Evolutionary conservation across 2,113 vertebrate genomes (phyloP).

Genomic region (Nymphicus hollandicus): DNA sequence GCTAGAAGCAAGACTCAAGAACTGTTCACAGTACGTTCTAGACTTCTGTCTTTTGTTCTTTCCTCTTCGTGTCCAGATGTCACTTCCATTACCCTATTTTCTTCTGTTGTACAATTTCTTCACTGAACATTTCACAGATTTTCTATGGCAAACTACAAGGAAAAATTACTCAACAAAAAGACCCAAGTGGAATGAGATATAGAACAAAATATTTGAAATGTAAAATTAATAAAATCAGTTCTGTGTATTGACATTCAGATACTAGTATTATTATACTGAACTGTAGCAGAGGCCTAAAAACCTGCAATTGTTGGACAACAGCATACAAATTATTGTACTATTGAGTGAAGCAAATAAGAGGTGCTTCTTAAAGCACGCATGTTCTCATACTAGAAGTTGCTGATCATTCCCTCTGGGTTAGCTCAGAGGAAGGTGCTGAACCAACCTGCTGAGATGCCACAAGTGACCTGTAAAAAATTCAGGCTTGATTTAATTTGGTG

Average conservation of each 20-base stretch:
- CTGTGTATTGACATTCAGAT: neutral
- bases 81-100: neutral
- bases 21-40: neutral
- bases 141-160: neutral
- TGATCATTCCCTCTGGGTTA: neutral
- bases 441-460: neutral
- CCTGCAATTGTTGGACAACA: neutral
- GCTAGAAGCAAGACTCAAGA: neutral
- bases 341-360: neutral
- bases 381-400: neutral
- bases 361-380: neutral
- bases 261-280: neutral
- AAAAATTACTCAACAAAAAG: neutral
- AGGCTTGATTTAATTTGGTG: neutral
- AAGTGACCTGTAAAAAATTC: neutral
- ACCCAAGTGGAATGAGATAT: rapidly evolving
- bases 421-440: neutral
- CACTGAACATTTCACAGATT: neutral
- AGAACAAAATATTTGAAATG: neutral
- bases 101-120: neutral
- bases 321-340: neutral
- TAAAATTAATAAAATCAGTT: neutral
- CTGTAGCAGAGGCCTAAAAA: neutral
- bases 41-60: neutral
- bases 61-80: neutral